Evolutionary conservation across 2,888 invertebrate genomes (phyloP).

Genomic region (Drosophila acutilabella): DNA sequence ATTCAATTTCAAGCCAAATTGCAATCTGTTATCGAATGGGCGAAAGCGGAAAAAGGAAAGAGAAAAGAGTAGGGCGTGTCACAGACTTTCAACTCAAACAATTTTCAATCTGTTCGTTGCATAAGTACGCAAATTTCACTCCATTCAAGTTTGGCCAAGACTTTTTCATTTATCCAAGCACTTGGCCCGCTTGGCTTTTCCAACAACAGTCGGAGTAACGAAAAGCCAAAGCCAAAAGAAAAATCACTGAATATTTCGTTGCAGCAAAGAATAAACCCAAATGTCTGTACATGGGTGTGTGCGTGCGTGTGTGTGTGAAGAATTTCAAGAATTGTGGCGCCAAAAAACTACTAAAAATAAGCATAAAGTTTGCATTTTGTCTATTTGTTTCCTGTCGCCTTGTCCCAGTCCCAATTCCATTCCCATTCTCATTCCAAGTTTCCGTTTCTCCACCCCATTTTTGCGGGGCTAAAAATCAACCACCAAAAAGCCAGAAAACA

Average conservation of each 20-base stretch:
- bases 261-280: constrained; percentile 27
- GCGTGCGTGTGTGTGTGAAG: constrained; percentile 28
- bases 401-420: constrained; percentile 10
- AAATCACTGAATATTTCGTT: constrained; percentile 32
- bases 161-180: constrained; percentile 59
- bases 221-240: constrained; percentile 24
- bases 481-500: constrained; percentile 33
- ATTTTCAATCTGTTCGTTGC: constrained; percentile 45
- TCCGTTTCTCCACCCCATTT: not conserved
- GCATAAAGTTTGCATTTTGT: constrained; percentile 74
- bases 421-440: constrained; percentile 1
- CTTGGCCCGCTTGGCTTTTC: constrained; percentile 21
- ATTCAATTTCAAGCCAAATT: constrained; percentile 57
- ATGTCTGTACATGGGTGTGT: not conserved
- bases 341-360: constrained; percentile 79
- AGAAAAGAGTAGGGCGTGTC: no score
- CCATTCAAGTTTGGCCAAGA: constrained; percentile 61
- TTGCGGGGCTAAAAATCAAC: constrained; percentile 31
- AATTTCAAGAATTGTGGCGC: constrained; percentile 70
- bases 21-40: constrained; percentile 5
- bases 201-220: constrained; percentile 18
- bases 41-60: no score
- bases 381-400: constrained; percentile 78
- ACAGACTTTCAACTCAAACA: constrained; percentile 8
- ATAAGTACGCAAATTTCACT: constrained; percentile 70